Percentiles rank a stretch among this genome's conserved stretches.
Conservation (phyloP, 2,113 vertebrate species). For the Prunella fulvescens region DNA sequence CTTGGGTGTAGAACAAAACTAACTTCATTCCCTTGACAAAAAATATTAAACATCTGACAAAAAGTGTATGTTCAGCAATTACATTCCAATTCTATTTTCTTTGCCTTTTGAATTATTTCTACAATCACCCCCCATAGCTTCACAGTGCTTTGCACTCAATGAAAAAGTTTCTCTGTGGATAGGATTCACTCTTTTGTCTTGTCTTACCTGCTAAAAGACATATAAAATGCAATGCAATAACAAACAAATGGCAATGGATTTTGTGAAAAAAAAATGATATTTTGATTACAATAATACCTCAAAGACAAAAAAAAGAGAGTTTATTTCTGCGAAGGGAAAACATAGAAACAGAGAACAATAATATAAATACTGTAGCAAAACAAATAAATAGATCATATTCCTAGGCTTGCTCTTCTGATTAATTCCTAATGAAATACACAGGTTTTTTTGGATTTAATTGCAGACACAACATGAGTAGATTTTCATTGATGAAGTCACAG, state of each 20-base stretch:
- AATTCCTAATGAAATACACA: background rate
- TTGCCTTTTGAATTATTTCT: constrained; percentile 14
- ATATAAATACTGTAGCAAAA: background rate
- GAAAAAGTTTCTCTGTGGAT: background rate
- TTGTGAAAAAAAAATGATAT: background rate
- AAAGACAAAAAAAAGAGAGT: background rate
- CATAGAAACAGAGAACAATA: background rate
- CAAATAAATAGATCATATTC: background rate
- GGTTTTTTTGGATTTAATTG: background rate
- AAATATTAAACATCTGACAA: background rate
- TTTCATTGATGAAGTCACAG: background rate
- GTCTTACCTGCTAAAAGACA: background rate
- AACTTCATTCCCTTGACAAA: background rate
- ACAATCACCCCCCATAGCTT: background rate
- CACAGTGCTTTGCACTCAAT: background rate
- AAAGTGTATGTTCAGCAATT: background rate
- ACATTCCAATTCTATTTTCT: background rate
- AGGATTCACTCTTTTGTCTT: background rate
- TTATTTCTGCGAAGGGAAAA: background rate
- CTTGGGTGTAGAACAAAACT: background rate
- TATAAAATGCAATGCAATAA: background rate
- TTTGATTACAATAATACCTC: background rate
- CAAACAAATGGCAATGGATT: background rate
- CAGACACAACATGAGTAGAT: background rate
- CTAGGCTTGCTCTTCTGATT: background rate